These are phyloP conservation scores for Hydropsyche betteni DNA, from an alignment of 2,888 invertebrate genomes.

Conservation along the genomic window DNA sequence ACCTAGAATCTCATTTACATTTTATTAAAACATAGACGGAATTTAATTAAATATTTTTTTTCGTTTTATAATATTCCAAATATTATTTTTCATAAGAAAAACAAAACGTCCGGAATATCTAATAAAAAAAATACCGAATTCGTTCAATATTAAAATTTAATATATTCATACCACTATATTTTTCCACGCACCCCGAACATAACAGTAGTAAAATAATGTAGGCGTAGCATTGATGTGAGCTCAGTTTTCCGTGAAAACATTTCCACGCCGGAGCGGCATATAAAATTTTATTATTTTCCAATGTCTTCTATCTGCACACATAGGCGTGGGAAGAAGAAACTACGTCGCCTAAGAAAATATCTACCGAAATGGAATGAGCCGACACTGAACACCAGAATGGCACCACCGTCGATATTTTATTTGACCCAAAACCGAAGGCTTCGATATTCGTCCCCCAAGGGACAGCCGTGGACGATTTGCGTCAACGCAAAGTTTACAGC, in stretches of 20 bases:
- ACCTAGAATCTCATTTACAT: too few species aligned
- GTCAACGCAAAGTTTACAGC: too few species aligned
- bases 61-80: too few species aligned
- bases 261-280: constrained; percentile 8
- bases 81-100: too few species aligned
- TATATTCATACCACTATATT: too few species aligned
- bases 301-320: constrained; percentile 4
- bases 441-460: constrained; percentile 41
- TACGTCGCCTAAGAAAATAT: constrained; percentile 32
- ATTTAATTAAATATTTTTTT: too few species aligned
- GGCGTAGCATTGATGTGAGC: constrained; percentile 14
- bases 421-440: constrained; percentile 39
- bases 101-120: too few species aligned
- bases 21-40: too few species aligned
- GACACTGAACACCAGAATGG: constrained; percentile 44
- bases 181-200: too few species aligned
- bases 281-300: constrained; percentile 36
- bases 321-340: constrained; percentile 1
- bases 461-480: neutral
- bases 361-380: constrained; percentile 26
- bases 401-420: constrained; percentile 50
- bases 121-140: too few species aligned
- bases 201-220: too few species aligned
- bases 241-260: neutral
- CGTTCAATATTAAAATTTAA: too few species aligned